Evolutionary conservation across 2,113 vertebrate species (phyloP).

Genomic region (Eclectus roratus): DNA sequence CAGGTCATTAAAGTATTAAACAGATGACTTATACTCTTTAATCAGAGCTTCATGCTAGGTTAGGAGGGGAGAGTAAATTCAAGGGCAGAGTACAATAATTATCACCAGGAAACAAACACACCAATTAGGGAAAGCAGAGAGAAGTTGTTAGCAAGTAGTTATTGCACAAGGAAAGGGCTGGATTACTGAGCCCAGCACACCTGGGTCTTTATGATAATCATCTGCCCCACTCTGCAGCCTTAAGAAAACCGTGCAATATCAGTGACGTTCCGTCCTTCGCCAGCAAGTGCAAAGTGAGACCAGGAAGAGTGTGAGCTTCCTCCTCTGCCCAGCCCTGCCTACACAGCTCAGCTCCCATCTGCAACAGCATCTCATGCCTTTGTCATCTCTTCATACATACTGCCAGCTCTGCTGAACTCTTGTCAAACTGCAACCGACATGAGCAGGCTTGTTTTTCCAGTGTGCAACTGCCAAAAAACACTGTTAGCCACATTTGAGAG

Average conservation of each 20-base stretch:
- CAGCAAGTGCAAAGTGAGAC: neutral
- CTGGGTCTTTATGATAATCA: neutral
- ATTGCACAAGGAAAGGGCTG: constrained; percentile 11
- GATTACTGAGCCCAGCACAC: neutral
- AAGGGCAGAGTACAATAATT: constrained; percentile 43
- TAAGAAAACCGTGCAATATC: neutral
- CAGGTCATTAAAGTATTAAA: constrained; percentile 60
- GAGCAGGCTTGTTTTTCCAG: neutral
- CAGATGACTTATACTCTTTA: constrained; percentile 58
- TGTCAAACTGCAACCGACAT: neutral
- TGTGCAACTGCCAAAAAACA: neutral
- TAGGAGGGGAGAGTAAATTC: constrained; percentile 32
- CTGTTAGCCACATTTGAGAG: neutral
- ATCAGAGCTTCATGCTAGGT: constrained; percentile 43
- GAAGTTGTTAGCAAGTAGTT: constrained; percentile 7
- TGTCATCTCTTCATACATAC: neutral
- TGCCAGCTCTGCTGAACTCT: neutral
- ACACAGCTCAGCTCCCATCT: neutral
- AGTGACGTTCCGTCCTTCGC: neutral
- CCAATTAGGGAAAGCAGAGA: neutral
- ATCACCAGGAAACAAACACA: constrained; percentile 50
- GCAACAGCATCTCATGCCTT: neutral
- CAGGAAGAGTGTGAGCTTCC: neutral
- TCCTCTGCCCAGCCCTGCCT: neutral
- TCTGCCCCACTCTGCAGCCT: neutral